These are phyloP conservation scores for Myxocyprinus asiaticus DNA, from an alignment of 2,113 vertebrate genomes.

Conservation along the genomic window DNA sequence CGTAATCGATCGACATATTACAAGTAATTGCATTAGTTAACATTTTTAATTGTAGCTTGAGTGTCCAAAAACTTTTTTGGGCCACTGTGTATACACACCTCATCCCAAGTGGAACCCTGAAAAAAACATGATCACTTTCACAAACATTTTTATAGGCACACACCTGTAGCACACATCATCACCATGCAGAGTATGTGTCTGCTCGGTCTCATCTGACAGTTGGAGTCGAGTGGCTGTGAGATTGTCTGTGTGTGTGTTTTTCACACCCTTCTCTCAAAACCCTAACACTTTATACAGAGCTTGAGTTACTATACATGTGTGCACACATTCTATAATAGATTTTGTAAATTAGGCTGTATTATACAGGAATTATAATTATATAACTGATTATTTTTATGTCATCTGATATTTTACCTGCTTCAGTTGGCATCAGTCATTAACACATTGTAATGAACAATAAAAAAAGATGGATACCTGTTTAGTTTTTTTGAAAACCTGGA, in stretches of 20 bases:
- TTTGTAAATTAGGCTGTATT: no score
- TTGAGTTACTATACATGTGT: neutral
- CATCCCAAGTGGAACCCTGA: neutral
- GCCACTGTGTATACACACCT: constrained; percentile 28
- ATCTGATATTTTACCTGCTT: no score
- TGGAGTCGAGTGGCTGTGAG: constrained; percentile 7
- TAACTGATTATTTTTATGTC: no score
- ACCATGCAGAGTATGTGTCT: constrained; percentile 1
- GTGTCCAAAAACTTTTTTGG: neutral
- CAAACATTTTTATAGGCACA: constrained; percentile 8
- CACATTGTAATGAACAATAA: no score
- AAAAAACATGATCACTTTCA: constrained; percentile 3
- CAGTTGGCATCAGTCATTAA: no score
- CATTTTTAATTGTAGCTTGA: no score
- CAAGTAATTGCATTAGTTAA: no score
- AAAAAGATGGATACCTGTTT: no score
- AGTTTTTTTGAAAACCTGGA: no score
- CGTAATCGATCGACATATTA: no score
- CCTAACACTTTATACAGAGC: neutral
- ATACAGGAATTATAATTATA: no score
- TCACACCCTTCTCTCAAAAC: constrained; percentile 16
- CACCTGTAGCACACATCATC: constrained; percentile 16
- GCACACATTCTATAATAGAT: neutral
- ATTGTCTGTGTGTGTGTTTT: neutral
- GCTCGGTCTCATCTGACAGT: constrained; percentile 23